Conservation (phyloP, 2,797 vertebrate species). For the Cyclopterus lumpus region DNA sequence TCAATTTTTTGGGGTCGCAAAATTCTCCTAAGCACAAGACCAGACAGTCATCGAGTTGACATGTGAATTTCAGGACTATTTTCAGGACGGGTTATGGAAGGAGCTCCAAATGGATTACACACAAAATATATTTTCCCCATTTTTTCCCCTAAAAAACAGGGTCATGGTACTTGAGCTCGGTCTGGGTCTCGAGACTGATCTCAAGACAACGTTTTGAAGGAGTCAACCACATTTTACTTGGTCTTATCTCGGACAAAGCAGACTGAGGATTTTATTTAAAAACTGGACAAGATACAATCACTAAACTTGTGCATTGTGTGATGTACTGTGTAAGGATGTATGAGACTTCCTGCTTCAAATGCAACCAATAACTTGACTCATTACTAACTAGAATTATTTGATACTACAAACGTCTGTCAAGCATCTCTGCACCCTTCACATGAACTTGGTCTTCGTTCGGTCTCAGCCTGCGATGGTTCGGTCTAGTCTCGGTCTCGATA, state of each 20-base stretch:
- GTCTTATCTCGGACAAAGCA: neutral
- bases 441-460: neutral
- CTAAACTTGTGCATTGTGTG: too few species aligned
- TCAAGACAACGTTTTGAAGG: neutral
- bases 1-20: too few species aligned
- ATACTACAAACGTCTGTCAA: neutral
- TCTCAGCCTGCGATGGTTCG: neutral
- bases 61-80: neutral
- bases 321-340: too few species aligned
- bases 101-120: neutral
- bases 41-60: neutral
- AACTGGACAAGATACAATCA: too few species aligned
- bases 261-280: too few species aligned
- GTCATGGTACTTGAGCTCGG: too few species aligned
- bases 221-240: neutral
- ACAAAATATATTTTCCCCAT: neutral
- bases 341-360: too few species aligned
- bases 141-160: too few species aligned
- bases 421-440: neutral
- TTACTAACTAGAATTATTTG: too few species aligned
- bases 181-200: too few species aligned
- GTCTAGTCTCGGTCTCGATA: neutral
- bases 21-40: too few species aligned
- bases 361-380: too few species aligned
- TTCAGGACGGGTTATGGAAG: neutral